A percentile compares a stretch with the other conserved stretches of the same genome.
Evolutionary conservation across 2,113 vertebrate genomes (phyloP).

Genomic region (Coptodon bakossiorum): DNA sequence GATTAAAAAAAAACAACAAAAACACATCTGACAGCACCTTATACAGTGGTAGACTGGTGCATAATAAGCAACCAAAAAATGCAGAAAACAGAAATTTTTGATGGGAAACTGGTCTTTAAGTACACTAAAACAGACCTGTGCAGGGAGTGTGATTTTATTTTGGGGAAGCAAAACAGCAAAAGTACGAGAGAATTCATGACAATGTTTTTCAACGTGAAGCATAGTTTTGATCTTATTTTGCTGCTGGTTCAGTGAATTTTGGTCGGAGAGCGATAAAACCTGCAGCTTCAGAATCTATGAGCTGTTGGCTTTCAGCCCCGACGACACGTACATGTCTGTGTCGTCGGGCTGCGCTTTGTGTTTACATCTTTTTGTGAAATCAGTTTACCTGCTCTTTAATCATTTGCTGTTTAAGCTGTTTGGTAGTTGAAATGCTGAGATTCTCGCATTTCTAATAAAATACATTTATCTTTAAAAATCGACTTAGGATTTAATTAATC

Average conservation of each 20-base stretch:
- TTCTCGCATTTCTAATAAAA: background rate
- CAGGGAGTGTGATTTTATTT: background rate
- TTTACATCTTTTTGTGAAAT: rapidly evolving
- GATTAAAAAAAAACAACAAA: background rate
- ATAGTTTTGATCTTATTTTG: background rate
- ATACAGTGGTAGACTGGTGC: background rate
- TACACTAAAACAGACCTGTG: background rate
- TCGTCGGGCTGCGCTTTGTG: background rate
- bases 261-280: background rate
- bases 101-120: background rate
- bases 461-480: background rate
- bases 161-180: background rate
- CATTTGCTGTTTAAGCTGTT: background rate
- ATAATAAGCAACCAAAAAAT: background rate
- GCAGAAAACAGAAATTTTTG: background rate
- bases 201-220: background rate
- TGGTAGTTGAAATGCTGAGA: background rate
- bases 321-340: rapidly evolving
- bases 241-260: background rate
- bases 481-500: background rate
- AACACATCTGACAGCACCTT: rapidly evolving
- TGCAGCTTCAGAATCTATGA: background rate
- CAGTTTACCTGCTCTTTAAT: background rate
- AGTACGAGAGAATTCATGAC: background rate
- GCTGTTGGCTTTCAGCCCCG: background rate